Evolutionary conservation across 2,888 invertebrate species (phyloP), one percentile per base, ranked within the genome.

Genomic region (Apotomis capreana): DNA sequence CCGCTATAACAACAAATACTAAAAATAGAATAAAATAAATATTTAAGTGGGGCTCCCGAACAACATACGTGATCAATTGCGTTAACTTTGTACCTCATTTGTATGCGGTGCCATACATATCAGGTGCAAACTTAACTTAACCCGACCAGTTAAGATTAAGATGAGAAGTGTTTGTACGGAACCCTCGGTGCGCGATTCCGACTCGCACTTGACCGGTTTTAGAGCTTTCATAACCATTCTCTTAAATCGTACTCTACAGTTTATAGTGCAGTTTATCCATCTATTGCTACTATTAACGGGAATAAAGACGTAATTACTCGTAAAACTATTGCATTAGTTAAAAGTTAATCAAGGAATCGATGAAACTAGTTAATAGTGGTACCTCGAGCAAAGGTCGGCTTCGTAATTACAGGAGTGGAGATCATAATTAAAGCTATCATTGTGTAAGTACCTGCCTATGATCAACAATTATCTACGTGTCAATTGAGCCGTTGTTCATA

Each of bases 341-440:
- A 64, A 58, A 52, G 40, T 64, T 36, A 51, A 52, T 52, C 51
- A 70, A 44, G 52, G 40, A 64, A n/a, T 36, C 44, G 13, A 59
- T 63, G 58, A 62, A 70, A 51, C 12, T 61, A 44, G 12, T 46
- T 46, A 65, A 64, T 57, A 40, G 26, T 26, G 26, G 26, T 26
- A 51, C 37, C 62, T 37, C n/a, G 37, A 52, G 62, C 62, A 12
- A 40, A 51, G 26, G 69, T 59, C 63, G 51, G 49, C 65, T 54
- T 46, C 26, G 67, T 55, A 71, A 67, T 67, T 67, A 71, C 36
- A 61, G 10, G 54, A 70, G 26, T 40, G 40, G 51, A 37, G 46
- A 58, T 65, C 15, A 40, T 67, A 71, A 61, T 71, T 71, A 61
- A 65, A 61, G 49, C 44, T 26, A 70, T 61, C 60, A 40, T 54